phyloP scores from a whole-genome alignment of 1,140 invertebrate genomes.

The Macrocentrus cingulum region DNA sequence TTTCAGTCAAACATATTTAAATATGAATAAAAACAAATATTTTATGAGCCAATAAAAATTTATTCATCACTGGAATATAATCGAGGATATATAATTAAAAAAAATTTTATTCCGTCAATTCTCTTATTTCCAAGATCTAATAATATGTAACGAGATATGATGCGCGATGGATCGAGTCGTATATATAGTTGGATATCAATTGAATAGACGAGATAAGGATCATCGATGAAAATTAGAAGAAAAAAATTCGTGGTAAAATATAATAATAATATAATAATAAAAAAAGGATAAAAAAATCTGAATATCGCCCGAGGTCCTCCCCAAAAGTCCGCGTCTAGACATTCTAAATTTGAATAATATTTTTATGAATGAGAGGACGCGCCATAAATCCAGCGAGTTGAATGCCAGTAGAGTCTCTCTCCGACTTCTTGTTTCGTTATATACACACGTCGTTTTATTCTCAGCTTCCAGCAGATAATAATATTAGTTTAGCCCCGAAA shows the following conservation, averaged over 20 bases:
- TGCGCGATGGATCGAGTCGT: too few species aligned
- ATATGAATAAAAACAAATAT: too few species aligned
- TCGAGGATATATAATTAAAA: too few species aligned
- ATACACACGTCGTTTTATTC: background rate
- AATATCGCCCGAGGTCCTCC: constrained; percentile 3
- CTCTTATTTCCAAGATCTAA: too few species aligned
- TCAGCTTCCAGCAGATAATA: too few species aligned
- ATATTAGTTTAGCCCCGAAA: background rate
- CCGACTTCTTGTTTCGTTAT: constrained; percentile 5
- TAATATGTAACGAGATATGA: too few species aligned
- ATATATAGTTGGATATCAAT: too few species aligned
- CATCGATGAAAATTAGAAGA: constrained; percentile 24
- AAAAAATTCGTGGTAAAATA: background rate
- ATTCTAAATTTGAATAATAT: constrained; percentile 59
- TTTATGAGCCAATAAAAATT: too few species aligned
- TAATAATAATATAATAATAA: background rate
- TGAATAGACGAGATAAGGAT: constrained; percentile 36
- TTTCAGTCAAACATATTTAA: too few species aligned
- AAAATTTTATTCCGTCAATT: too few species aligned
- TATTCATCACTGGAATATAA: too few species aligned
- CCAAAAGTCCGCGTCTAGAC: constrained; percentile 43
- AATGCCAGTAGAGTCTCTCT: constrained; percentile 18
- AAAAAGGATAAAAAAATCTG: background rate
- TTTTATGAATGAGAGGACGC: constrained; percentile 58
- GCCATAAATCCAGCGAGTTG: constrained; percentile 48